Percentiles rank a stretch among this genome's conserved stretches.
Evolutionary conservation across 2,888 invertebrate genomes (phyloP).

Genomic region (Caenorhabditis sulstoni): DNA sequence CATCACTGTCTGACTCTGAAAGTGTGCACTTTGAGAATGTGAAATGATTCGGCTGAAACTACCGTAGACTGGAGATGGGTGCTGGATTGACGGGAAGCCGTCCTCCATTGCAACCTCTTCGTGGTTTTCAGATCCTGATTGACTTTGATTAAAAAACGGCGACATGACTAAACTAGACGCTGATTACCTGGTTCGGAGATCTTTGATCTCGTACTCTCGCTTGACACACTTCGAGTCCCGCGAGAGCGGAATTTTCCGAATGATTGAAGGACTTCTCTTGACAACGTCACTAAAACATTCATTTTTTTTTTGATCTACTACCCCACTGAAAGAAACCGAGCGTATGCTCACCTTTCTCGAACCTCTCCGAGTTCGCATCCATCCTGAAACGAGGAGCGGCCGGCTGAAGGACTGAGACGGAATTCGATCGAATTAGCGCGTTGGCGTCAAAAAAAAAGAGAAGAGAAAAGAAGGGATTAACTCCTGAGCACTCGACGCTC

Average conservation of each 20-base stretch:
- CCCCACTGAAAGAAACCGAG: background rate
- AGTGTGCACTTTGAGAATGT: background rate
- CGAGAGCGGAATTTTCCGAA: slow-evolving; percentile 1
- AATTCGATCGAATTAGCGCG: too few relatives aligned
- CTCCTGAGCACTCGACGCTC: too few relatives aligned
- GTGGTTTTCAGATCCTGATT: background rate
- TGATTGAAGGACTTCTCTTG: slow-evolving; percentile 4
- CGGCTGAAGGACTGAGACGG: too few relatives aligned
- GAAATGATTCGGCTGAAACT: background rate
- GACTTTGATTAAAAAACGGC: too few relatives aligned
- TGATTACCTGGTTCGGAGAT: slow-evolving; percentile 8
- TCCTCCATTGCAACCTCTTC: background rate
- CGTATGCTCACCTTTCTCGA: background rate
- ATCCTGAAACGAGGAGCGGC: too few relatives aligned
- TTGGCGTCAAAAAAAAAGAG: too few relatives aligned
- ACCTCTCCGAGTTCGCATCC: too few relatives aligned
- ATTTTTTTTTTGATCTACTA: background rate
- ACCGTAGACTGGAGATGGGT: slow-evolving; percentile 20
- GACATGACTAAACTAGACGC: too few relatives aligned
- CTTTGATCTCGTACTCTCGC: slow-evolving; percentile 6
- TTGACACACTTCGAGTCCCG: slow-evolving; percentile 4
- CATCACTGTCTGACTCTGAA: background rate
- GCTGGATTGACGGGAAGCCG: background rate
- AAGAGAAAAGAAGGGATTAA: too few relatives aligned
- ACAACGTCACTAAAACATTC: background rate